phyloP scores from a whole-genome alignment of 2,797 vertebrate species.

The Acanthopagrus latus region DNA sequence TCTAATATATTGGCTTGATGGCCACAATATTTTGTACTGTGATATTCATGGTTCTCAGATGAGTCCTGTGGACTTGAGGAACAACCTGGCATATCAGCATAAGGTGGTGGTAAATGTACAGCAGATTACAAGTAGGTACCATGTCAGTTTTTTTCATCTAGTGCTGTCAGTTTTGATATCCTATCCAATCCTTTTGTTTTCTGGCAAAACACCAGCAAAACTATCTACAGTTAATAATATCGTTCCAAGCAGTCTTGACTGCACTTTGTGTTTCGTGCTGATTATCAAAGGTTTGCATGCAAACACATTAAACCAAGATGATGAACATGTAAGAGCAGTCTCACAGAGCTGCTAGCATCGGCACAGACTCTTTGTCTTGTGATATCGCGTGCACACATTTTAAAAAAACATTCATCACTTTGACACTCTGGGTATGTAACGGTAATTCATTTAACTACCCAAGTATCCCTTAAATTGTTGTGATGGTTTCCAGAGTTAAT shows the following conservation, averaged over 20 bases:
- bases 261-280: neutral
- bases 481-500: neutral
- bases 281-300: neutral
- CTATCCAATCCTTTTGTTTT: too few species aligned
- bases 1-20: too few species aligned
- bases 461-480: neutral
- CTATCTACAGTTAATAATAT: neutral
- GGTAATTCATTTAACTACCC: neutral
- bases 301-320: neutral
- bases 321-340: neutral
- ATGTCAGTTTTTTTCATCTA: neutral
- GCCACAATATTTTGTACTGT: neutral
- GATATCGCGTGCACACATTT: neutral
- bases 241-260: neutral
- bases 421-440: neutral
- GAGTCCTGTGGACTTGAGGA: too few species aligned
- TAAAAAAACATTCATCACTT: neutral
- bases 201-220: neutral
- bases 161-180: neutral
- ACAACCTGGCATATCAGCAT: too few species aligned
- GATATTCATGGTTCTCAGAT: too few species aligned
- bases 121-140: too few species aligned
- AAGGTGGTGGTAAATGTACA: too few species aligned
- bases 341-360: neutral
- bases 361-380: neutral